Conservation (phyloP, 2,797 vertebrate genomes). For the Bovichtus variegatus region DNA sequence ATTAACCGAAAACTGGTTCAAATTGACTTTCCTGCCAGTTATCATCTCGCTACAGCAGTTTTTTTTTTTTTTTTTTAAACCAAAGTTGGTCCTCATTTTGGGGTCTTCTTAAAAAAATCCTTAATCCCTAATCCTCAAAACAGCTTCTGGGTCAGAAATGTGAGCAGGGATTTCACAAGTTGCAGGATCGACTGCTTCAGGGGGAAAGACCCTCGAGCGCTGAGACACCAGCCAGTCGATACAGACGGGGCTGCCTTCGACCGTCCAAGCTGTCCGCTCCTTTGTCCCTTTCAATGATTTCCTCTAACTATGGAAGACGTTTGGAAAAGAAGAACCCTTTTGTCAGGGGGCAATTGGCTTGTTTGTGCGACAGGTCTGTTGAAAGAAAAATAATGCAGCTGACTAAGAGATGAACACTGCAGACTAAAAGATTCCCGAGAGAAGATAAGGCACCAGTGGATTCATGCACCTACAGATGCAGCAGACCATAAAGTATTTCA, state of each 20-base stretch:
- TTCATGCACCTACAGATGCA: slow-evolving; percentile 52
- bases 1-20: neutral
- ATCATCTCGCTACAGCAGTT: slow-evolving; percentile 17
- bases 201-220: slow-evolving; percentile 36
- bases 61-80: neutral
- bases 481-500: slow-evolving; percentile 36
- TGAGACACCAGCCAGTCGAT: slow-evolving; percentile 37
- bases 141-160: slow-evolving; percentile 38
- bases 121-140: slow-evolving; percentile 49
- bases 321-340: slow-evolving; percentile 20
- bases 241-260: slow-evolving; percentile 12
- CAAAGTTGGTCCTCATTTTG: slow-evolving; percentile 23
- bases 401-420: slow-evolving; percentile 60
- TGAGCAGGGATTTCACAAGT: slow-evolving; percentile 37
- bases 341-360: slow-evolving; percentile 22
- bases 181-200: slow-evolving; percentile 22
- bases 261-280: slow-evolving; percentile 17
- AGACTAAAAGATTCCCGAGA: slow-evolving; percentile 44
- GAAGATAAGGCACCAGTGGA: slow-evolving; percentile 59
- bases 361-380: slow-evolving; percentile 30
- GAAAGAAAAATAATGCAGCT: slow-evolving; percentile 48
- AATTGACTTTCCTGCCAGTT: slow-evolving; percentile 24
- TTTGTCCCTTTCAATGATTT: slow-evolving; percentile 42
- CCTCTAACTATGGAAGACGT: slow-evolving; percentile 41
- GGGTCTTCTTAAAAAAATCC: slow-evolving; percentile 35